Percentiles rank a stretch among this genome's conserved stretches.
Evolutionary conservation across 2,797 vertebrate genomes (phyloP).

Genomic region (Pangasius macronema): DNA sequence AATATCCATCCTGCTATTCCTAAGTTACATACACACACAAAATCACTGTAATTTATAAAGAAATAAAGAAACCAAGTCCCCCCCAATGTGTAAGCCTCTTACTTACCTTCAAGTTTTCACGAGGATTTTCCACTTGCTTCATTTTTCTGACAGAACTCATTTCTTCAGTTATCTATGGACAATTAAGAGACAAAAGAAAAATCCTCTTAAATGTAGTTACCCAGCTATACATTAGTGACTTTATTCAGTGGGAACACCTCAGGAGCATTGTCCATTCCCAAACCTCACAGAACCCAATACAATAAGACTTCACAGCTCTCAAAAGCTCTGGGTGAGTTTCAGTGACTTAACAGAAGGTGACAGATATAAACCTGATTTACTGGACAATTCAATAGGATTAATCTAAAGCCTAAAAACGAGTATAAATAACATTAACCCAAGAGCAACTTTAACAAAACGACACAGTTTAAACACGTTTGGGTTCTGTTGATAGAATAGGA

Average conservation of each 20-base stretch:
- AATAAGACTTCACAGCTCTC: neutral
- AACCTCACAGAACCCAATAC: neutral
- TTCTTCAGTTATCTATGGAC: conserved; percentile 37
- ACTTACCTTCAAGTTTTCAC: conserved; percentile 80
- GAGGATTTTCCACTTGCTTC: conserved; percentile 63
- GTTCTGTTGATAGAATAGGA: neutral
- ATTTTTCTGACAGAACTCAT: conserved; percentile 79
- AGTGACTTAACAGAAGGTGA: neutral
- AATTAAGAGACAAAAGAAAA: neutral
- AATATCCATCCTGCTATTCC: too few relatives aligned
- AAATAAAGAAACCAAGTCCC: too few relatives aligned
- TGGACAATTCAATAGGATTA: neutral
- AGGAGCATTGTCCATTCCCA: neutral
- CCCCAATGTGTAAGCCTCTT: neutral
- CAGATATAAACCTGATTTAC: neutral
- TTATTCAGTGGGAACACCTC: neutral
- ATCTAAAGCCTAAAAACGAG: neutral
- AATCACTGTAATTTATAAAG: too few relatives aligned
- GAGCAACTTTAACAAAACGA: neutral
- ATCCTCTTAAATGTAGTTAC: neutral
- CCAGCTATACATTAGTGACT: neutral
- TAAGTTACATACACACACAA: too few relatives aligned
- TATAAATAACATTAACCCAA: neutral
- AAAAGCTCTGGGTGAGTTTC: neutral
- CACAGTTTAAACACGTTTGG: neutral